Evolutionary conservation across 2,888 invertebrate genomes (phyloP).

Genomic region (Ichneumoninae sp.): DNA sequence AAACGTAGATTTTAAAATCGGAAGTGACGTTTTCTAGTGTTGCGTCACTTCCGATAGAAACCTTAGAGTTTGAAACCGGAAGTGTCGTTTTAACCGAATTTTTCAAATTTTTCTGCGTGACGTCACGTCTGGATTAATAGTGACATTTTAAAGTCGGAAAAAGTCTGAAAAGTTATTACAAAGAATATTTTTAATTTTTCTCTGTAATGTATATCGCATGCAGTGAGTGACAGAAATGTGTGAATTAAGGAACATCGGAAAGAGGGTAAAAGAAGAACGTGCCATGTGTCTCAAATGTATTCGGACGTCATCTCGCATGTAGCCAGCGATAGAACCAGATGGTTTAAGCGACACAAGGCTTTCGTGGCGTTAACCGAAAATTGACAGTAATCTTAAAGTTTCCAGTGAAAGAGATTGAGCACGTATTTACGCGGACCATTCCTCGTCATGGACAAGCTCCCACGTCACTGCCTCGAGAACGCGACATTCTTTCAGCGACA

Average conservation of each 20-base stretch:
- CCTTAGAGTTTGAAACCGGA: background rate
- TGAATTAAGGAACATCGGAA: background rate
- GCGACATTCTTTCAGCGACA: conserved; percentile 68
- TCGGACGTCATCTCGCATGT: background rate
- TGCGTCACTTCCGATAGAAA: too few relatives aligned
- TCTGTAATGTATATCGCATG: background rate
- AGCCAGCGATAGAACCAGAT: background rate
- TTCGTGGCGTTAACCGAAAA: conserved; percentile 9
- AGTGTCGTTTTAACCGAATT: background rate
- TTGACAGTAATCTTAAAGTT: conserved; percentile 28
- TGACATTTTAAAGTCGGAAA: background rate
- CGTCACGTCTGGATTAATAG: too few relatives aligned
- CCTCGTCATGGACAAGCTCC: conserved; percentile 68
- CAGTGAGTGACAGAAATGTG: background rate
- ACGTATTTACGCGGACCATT: background rate
- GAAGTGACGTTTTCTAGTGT: too few relatives aligned
- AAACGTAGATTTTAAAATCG: background rate
- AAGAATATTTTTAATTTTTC: too few relatives aligned
- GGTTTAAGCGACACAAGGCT: background rate
- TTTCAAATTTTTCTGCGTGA: background rate
- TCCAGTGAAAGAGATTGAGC: conserved; percentile 29
- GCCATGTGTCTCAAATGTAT: background rate
- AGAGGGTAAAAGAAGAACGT: background rate
- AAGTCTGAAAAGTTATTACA: too few relatives aligned
- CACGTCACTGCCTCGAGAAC: conserved; percentile 72